Evolutionary conservation across 1,140 invertebrate species (phyloP).

Genomic region (Harlomillsia oculata): DNA sequence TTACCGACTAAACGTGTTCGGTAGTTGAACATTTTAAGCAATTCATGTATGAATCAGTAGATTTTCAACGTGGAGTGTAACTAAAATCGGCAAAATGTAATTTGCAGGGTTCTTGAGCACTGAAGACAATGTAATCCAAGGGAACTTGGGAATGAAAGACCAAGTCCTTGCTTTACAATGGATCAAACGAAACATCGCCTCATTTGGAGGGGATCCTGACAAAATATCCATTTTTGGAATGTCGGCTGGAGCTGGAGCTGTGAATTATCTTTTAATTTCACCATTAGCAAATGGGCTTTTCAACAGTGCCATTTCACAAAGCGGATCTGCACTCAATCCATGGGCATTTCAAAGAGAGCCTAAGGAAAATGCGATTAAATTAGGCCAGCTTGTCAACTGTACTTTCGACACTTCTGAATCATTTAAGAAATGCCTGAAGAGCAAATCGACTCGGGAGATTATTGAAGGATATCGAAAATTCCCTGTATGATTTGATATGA

Average conservation of each 20-base stretch:
- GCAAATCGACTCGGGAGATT: too few species aligned
- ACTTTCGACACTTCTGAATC: neutral
- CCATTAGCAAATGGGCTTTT: neutral
- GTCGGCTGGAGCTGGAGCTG: neutral
- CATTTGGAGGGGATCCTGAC: neutral
- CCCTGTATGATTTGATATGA: too few species aligned
- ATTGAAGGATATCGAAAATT: too few species aligned
- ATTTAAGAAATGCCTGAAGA: neutral
- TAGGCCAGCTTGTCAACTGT: neutral
- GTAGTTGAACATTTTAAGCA: neutral
- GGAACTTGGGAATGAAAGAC: constrained; percentile 9
- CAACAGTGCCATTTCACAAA: neutral
- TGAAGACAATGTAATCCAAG: constrained; percentile 3
- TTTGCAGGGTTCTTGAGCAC: constrained; percentile 1
- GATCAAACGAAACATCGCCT: constrained; percentile 4
- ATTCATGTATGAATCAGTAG: neutral
- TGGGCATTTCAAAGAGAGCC: neutral
- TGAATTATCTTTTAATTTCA: neutral
- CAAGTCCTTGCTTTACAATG: neutral
- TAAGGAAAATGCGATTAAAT: neutral
- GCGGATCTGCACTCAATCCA: neutral
- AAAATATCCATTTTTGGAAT: constrained; percentile 1
- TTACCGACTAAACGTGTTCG: constrained; percentile 28
- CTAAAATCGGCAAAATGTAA: neutral
- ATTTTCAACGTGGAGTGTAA: neutral